These are phyloP conservation scores for Spilosoma lubricipeda DNA, from an alignment of 2,888 invertebrate genomes.

Conservation along the genomic window DNA sequence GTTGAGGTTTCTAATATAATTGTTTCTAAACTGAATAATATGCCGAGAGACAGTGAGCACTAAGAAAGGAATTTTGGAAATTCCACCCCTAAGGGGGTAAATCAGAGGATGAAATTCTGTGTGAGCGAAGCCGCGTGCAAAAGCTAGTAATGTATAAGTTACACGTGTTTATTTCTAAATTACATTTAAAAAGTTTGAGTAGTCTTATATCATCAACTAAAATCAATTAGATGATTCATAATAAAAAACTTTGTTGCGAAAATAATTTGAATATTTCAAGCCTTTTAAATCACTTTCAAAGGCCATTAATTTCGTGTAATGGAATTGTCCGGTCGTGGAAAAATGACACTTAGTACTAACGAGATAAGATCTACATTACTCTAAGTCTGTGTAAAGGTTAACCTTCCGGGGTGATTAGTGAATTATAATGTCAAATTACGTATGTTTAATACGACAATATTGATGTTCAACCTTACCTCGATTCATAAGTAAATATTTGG, in stretches of 20 bases:
- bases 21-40: too few relatives aligned
- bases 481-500: background rate
- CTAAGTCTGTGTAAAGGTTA: background rate
- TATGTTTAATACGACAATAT: background rate
- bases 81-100: too few relatives aligned
- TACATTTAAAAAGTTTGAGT: background rate
- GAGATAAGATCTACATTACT: conserved; percentile 12
- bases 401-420: background rate
- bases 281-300: conserved; percentile 39
- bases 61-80: too few relatives aligned
- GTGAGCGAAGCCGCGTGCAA: too few relatives aligned
- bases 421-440: background rate
- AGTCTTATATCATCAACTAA: conserved; percentile 27
- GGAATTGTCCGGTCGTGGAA: conserved; percentile 28
- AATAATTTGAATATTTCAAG: conserved; percentile 29
- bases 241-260: conserved; percentile 29
- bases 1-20: too few relatives aligned
- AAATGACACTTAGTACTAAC: background rate
- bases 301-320: conserved; percentile 37
- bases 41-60: too few relatives aligned
- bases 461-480: conserved; percentile 5
- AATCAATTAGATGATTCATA: conserved; percentile 38
- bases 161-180: background rate
- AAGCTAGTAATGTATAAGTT: background rate
- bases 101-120: too few relatives aligned